Base-by-base conservation (phyloP, 2,888 invertebrate species). In the Macropis europaea region DNA sequence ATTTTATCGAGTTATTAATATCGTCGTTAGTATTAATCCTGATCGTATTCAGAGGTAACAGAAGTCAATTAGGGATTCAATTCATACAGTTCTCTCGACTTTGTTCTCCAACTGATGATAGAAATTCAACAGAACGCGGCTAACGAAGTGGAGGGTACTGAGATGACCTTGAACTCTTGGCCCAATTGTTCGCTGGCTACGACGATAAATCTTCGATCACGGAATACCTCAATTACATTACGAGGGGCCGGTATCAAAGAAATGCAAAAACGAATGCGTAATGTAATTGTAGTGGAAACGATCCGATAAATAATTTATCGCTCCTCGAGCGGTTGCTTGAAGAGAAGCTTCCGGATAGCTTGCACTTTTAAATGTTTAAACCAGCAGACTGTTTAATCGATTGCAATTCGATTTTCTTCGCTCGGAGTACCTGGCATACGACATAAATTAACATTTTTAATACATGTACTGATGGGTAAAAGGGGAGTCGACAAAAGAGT, bases 151-250 rank as follows among this genome's bases (percentile, higher is more conserved):
- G 45, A 57, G 22, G 15, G 32, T 30, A 47, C 32, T 7, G 28
- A 32, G 32, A 30, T 9, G 52, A 45, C 70, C 70, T 71, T 71
- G 69, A 69, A 71, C 70, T 60, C 60, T 36, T 54, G 70, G 22
- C 69, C 68, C 50, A 66, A 66, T 69, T 69, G 63, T 22, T 1
- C 13, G 9, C 17, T 13, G 24, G 42, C 60, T 69, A 42, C 60
- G 48, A 48, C 47, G 38, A 59, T 52, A 40, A 34, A 61, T 47
- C 50, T 47, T 17, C 24, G 28, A 15, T 19, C 42, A 26, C 32
- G 56, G 38, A 62, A 40, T 24, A 40, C 19, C 34, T 42, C 38
- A 50, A 56, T 50, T 36, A 36, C 28, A 19, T 40, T 38, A 26
- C 48, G 11, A 22, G 30, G 11, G 15, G 34, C 26, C 7, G 26